Conservation (phyloP, 1,140 invertebrate genomes). For the Liolophura sinensis region DNA sequence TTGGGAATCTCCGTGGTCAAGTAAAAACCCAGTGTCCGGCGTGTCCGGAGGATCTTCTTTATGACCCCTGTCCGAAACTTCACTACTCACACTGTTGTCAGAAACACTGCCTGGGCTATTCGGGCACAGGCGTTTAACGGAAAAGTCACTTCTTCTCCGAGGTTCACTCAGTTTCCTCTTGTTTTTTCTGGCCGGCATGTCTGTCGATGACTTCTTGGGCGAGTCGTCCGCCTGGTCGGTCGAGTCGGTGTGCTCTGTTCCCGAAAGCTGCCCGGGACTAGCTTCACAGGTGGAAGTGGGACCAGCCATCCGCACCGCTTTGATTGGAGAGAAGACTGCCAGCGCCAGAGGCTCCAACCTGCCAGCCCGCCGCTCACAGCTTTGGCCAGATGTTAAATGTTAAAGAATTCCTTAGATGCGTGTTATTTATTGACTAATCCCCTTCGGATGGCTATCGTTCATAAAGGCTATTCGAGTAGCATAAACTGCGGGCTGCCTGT, state of each 20-base stretch:
- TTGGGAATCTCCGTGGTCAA: constrained; percentile 26
- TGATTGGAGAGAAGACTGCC: neutral
- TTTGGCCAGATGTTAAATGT: constrained; percentile 39
- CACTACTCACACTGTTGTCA: constrained; percentile 33
- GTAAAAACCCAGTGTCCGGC: constrained; percentile 30
- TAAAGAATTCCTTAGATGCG: constrained; percentile 41
- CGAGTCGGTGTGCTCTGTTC: constrained; percentile 3
- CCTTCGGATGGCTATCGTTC: constrained; percentile 43
- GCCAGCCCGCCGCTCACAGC: neutral
- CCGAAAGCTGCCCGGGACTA: no score
- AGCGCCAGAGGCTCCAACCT: no score
- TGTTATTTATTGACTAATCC: constrained; percentile 50
- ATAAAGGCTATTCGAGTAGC: constrained; percentile 35
- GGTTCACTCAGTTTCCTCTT: constrained; percentile 77
- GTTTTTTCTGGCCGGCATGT: constrained; percentile 55
- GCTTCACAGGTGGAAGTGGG: no score
- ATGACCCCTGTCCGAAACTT: constrained; percentile 29
- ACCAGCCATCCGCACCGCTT: neutral
- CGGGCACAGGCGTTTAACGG: constrained; percentile 49
- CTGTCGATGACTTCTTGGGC: constrained; percentile 12
- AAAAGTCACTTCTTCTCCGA: constrained; percentile 60
- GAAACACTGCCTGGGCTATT: constrained; percentile 48
- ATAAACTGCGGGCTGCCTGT: constrained; percentile 14
- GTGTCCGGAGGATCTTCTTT: constrained; percentile 30
- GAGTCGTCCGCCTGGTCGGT: constrained; percentile 19